These are phyloP conservation scores for Nannoperca obscura DNA, from an alignment of 2,797 vertebrate genomes.

Conservation along the genomic window DNA sequence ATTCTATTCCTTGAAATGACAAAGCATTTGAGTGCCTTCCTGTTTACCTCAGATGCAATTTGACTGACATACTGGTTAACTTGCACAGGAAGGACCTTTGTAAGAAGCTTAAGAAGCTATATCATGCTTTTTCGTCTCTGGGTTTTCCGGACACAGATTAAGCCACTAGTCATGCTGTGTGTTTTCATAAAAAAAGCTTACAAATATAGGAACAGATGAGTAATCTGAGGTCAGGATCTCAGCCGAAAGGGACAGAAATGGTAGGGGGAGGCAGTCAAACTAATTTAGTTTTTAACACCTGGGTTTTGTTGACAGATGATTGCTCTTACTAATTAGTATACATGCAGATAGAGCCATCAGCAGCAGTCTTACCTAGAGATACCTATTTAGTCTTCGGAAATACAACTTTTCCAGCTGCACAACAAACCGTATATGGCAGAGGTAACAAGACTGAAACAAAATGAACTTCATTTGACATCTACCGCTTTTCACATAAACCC, in stretches of 20 bases:
- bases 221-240: conserved; percentile 25
- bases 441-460: neutral
- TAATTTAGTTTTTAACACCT: conserved; percentile 37
- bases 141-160: conserved; percentile 34
- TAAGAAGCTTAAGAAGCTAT: conserved; percentile 44
- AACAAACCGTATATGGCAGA: neutral
- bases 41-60: conserved; percentile 11
- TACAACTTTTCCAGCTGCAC: neutral
- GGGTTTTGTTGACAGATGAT: conserved; percentile 16
- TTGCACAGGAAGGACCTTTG: neutral
- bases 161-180: conserved; percentile 24
- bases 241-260: conserved; percentile 19
- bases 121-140: conserved; percentile 36
- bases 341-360: neutral
- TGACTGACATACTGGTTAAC: neutral
- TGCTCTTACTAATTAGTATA: neutral
- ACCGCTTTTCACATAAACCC: conserved; percentile 16
- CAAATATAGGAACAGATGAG: conserved; percentile 32
- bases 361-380: neutral
- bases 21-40: neutral
- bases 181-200: conserved; percentile 25
- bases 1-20: neutral
- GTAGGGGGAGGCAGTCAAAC: conserved; percentile 12
- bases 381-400: neutral
- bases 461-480: conserved; percentile 9